These are phyloP conservation scores for Patiria miniata DNA, from an alignment of 35 echinoderm and acorn worm species.

Conservation along the genomic window DNA sequence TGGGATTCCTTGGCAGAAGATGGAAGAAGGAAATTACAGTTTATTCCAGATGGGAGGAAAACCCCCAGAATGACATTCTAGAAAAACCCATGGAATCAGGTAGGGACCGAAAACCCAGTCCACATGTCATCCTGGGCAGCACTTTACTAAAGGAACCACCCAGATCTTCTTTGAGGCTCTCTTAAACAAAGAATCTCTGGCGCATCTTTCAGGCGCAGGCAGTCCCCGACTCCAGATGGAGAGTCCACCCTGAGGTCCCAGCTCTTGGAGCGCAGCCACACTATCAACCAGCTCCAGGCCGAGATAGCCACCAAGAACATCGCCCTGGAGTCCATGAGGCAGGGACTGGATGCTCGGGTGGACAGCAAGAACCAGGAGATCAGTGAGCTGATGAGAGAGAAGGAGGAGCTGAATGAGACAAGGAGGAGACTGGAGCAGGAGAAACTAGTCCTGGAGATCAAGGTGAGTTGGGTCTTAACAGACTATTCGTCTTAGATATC, in stretches of 20 bases:
- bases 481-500: not conserved
- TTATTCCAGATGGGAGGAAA: no score
- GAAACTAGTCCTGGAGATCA: conserved; percentile 78
- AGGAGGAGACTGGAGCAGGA: conserved; percentile 73
- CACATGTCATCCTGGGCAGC: no score
- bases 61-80: no score
- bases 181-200: no score
- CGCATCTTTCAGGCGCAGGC: conserved; percentile 29
- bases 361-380: conserved; percentile 69
- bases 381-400: conserved; percentile 57
- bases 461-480: conserved; percentile 25
- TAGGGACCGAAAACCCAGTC: no score
- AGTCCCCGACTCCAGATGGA: conserved; percentile 59
- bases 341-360: conserved; percentile 53
- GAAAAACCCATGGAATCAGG: no score
- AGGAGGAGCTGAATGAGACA: conserved; percentile 56
- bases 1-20: no score
- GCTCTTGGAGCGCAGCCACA: conserved; percentile 68
- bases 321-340: conserved; percentile 61
- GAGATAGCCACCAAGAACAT: conserved; percentile 85
- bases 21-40: no score
- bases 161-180: no score
- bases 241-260: conserved; percentile 58
- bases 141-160: no score
- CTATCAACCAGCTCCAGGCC: conserved; percentile 75